phyloP scores from a whole-genome alignment of 2,797 vertebrate species.

The Otolemur crassicaudatus region DNA sequence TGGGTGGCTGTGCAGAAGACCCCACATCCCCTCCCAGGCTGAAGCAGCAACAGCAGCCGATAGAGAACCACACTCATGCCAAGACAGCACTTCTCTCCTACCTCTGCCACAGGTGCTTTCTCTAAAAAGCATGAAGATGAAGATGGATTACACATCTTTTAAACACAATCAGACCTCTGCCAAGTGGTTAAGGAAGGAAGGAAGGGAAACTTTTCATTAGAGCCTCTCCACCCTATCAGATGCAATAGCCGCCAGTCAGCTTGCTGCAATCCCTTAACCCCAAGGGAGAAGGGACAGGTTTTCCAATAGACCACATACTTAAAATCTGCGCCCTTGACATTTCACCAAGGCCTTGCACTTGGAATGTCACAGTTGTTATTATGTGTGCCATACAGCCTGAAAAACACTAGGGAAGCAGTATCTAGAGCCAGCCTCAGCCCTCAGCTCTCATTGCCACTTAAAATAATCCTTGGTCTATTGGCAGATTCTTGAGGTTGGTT shows the following conservation, averaged over 20 bases:
- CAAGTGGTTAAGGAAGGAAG: not conserved
- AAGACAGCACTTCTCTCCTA: not conserved
- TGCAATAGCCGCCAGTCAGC: not conserved
- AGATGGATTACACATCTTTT: not conserved
- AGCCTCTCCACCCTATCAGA: not conserved
- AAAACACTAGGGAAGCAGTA: not conserved
- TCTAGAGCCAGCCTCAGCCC: not conserved
- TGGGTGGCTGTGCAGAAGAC: not conserved
- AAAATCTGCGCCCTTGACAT: not conserved
- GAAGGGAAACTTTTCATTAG: slow-evolving; percentile 60
- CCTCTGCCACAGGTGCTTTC: not conserved
- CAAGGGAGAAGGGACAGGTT: slow-evolving; percentile 36
- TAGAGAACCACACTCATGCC: not conserved
- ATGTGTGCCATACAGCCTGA: not conserved
- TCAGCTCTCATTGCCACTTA: not conserved
- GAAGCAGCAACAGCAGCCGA: not conserved
- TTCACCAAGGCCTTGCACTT: not conserved
- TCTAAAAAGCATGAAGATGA: slow-evolving; percentile 23
- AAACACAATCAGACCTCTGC: slow-evolving; percentile 60
- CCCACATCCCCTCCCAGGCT: not conserved
- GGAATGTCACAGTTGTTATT: not conserved
- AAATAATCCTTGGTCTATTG: not conserved
- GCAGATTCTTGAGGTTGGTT: not conserved
- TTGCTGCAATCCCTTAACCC: not conserved
- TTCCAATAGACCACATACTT: not conserved